A percentile compares a stretch with the other conserved stretches of the same genome.
These are phyloP conservation scores for Chelmon rostratus DNA, from an alignment of 2,797 vertebrate genomes.

Conservation along the genomic window DNA sequence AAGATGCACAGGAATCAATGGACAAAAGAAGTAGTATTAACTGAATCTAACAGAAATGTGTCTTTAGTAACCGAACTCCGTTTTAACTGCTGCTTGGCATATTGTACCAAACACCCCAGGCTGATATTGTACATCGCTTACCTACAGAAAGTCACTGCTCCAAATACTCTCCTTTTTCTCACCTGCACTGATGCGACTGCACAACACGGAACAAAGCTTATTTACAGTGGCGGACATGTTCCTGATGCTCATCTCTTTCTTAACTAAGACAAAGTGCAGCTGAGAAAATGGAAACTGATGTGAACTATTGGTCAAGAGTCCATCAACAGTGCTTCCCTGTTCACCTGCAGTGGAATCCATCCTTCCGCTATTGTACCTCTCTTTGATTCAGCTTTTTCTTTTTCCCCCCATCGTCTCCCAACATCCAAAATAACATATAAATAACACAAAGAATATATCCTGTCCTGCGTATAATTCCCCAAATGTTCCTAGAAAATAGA, in stretches of 20 bases:
- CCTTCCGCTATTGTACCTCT: not conserved
- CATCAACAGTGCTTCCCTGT: not conserved
- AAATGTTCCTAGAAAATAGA: conserved; percentile 46
- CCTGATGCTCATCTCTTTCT: not conserved
- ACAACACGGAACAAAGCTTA: conserved; percentile 32
- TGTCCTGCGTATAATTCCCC: conserved; percentile 13
- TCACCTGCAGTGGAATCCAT: not conserved
- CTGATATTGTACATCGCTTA: conserved; percentile 27
- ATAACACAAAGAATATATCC: conserved; percentile 47
- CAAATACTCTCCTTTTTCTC: conserved; percentile 15
- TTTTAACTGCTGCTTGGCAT: conserved; percentile 12
- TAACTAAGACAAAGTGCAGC: conserved; percentile 30
- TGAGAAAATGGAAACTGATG: conserved; percentile 43
- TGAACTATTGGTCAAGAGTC: conserved; percentile 1
- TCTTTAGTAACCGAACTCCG: not conserved
- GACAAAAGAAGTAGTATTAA: conserved; percentile 11
- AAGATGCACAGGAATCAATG: not conserved
- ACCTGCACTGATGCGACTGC: conserved; percentile 33
- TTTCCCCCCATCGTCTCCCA: not conserved
- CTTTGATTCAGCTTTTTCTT: not conserved
- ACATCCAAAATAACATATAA: conserved; percentile 33
- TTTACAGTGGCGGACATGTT: conserved; percentile 45
- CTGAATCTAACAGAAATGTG: conserved; percentile 6
- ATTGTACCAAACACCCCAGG: conserved; percentile 1
- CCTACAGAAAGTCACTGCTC: conserved; percentile 13